Conservation (phyloP, 2,113 vertebrate genomes). For the Indicator indicator region DNA sequence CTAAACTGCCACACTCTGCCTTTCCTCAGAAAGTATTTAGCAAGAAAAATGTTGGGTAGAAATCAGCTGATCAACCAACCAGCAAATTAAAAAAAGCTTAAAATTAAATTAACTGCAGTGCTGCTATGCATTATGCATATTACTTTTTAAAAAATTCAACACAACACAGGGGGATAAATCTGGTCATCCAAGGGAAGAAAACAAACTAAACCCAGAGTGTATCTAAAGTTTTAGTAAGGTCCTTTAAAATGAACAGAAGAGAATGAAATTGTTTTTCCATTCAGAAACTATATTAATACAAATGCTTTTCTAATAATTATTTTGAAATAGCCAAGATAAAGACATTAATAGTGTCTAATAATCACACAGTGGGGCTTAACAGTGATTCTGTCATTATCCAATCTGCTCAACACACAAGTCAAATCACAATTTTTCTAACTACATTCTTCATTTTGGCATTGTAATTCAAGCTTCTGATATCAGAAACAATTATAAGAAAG, state of each 20-base stretch:
- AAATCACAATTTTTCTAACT: conserved; percentile 31
- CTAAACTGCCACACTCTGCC: no score
- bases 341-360: conserved; percentile 16
- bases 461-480: conserved; percentile 4
- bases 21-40: conserved; percentile 22
- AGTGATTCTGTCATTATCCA: conserved; percentile 32
- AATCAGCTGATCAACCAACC: conserved; percentile 41
- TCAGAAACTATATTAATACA: neutral
- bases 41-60: conserved; percentile 25
- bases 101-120: conserved; percentile 66
- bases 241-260: neutral
- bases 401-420: conserved; percentile 15
- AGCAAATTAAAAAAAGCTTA: conserved; percentile 57
- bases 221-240: conserved; percentile 33
- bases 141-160: conserved; percentile 68
- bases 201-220: conserved; percentile 5
- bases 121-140: conserved; percentile 62
- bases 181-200: conserved; percentile 47
- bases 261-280: neutral
- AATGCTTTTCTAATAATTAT: conserved; percentile 33
- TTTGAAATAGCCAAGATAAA: conserved; percentile 40
- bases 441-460: conserved; percentile 14
- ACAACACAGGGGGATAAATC: conserved; percentile 49
- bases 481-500: neutral
- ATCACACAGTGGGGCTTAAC: neutral